Conservation (phyloP, 2,113 vertebrate genomes). For the Erinaceus europaeus region DNA sequence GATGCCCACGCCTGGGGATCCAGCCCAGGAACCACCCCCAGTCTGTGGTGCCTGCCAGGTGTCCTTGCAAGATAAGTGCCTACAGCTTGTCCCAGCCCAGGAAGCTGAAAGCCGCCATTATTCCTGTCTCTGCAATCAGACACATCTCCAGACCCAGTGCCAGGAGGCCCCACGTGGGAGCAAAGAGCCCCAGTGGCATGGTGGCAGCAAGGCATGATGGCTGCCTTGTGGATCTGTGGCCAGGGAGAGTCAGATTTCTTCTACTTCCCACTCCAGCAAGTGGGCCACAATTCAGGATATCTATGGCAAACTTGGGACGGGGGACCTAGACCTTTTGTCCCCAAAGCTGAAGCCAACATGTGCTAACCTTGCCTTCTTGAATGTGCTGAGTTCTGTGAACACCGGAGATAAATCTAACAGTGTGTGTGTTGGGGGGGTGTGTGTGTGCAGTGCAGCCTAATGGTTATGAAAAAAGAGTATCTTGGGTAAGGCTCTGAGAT, state of each 20-base stretch:
- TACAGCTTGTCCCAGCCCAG: rapidly evolving
- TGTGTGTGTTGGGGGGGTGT: too few species aligned
- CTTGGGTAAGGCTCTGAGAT: too few species aligned
- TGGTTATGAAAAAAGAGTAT: too few species aligned
- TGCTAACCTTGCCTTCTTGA: constrained; percentile 40
- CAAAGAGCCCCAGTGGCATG: neutral
- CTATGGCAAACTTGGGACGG: neutral
- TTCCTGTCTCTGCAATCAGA: neutral
- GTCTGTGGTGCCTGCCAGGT: too few species aligned
- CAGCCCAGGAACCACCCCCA: neutral
- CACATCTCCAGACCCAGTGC: neutral
- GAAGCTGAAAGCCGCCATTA: neutral
- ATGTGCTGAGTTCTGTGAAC: constrained; percentile 27
- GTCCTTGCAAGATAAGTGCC: neutral
- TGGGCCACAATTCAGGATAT: neutral
- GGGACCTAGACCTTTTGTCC: neutral
- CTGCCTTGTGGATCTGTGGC: neutral
- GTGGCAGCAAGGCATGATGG: neutral
- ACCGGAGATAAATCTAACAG: constrained; percentile 72
- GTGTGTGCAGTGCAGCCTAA: too few species aligned
- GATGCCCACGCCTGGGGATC: too few species aligned
- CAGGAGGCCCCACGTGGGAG: rapidly evolving
- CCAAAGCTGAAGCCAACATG: constrained; percentile 36
- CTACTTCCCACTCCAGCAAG: too few species aligned
- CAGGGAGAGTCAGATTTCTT: too few species aligned